Evolutionary conservation across 2,797 vertebrate genomes (phyloP).

Genomic region (Epinephelus coioides): DNA sequence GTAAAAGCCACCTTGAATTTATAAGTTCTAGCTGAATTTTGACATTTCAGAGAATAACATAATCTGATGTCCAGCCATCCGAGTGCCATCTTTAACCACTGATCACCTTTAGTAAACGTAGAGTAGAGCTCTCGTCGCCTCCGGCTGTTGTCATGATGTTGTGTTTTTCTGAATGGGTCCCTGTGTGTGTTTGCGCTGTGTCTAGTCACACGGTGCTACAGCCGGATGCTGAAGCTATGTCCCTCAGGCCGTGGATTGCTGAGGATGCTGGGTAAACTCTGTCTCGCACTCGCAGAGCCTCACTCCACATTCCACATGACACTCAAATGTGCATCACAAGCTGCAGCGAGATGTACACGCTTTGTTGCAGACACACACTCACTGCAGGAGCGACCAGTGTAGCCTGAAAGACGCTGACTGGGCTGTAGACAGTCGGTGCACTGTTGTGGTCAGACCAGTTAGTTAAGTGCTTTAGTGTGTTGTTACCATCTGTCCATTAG

Average conservation of each 20-base stretch:
- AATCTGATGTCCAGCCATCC: neutral
- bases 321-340: constrained; percentile 9
- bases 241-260: constrained; percentile 26
- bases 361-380: constrained; percentile 3
- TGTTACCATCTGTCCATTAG: neutral
- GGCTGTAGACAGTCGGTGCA: constrained; percentile 9
- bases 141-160: constrained; percentile 5
- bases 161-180: constrained; percentile 45
- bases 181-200: constrained; percentile 33
- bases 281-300: neutral
- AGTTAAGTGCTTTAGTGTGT: constrained; percentile 7
- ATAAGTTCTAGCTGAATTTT: neutral
- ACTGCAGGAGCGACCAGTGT: neutral
- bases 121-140: neutral
- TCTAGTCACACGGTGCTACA: constrained; percentile 23
- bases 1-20: neutral
- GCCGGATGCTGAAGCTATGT: constrained; percentile 32
- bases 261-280: constrained; percentile 26
- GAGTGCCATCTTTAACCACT: neutral
- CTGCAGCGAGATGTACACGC: neutral
- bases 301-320: constrained; percentile 15
- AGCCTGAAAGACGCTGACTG: neutral
- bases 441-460: constrained; percentile 20
- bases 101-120: neutral
- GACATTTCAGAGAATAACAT: constrained; percentile 2